Conservation (phyloP, 2,113 vertebrate genomes). For the Malurus elegans region DNA sequence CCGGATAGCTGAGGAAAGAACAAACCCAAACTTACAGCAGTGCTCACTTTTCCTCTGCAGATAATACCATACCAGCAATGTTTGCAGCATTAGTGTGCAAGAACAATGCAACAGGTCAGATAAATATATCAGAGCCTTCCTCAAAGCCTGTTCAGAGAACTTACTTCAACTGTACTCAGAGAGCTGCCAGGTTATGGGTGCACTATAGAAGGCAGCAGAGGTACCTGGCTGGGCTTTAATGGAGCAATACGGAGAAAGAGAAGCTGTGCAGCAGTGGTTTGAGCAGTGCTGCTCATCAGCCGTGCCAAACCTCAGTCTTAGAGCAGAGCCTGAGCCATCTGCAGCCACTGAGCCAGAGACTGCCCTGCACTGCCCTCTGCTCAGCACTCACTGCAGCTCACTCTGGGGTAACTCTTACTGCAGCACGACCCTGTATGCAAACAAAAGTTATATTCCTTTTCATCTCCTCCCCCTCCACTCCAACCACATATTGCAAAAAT, state of each 20-base stretch:
- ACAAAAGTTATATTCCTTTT: neutral
- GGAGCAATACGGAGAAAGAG: neutral
- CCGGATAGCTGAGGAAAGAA: slow-evolving; percentile 79
- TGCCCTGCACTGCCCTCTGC: neutral
- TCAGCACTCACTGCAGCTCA: neutral
- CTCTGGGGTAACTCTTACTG: accelerated
- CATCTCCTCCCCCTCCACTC: neutral
- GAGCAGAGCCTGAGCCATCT: neutral
- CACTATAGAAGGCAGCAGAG: neutral
- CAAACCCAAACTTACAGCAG: neutral
- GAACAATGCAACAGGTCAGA: neutral
- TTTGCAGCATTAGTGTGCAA: neutral
- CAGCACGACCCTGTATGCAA: neutral
- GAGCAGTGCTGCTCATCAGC: neutral
- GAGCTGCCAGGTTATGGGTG: neutral
- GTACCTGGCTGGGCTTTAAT: neutral
- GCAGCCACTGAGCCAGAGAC: neutral
- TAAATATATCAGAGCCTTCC: neutral
- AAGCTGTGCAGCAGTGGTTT: neutral
- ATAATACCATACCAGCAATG: neutral
- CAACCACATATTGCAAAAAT: neutral
- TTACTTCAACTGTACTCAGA: neutral
- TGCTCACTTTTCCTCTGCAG: neutral
- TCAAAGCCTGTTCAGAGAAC: neutral
- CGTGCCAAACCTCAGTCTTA: accelerated